Evolutionary conservation across 2,113 vertebrate genomes (phyloP).

Genomic region (Myotis davidii): DNA sequence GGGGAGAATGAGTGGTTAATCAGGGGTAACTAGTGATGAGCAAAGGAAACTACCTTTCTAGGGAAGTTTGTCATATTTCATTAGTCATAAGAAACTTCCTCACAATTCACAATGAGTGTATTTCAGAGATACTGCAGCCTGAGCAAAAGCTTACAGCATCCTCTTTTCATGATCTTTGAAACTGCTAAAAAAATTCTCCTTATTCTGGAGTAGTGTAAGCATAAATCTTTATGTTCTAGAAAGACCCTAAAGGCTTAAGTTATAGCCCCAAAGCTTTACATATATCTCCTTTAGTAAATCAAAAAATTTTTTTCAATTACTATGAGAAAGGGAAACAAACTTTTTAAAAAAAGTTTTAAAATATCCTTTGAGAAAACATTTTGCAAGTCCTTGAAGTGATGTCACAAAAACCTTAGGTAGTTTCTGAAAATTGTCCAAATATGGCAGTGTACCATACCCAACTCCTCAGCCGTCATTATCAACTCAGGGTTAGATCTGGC

Average conservation of each 20-base stretch:
- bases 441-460: not conserved
- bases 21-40: not conserved
- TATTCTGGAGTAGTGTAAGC: not conserved
- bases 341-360: not conserved
- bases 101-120: not conserved
- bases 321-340: not conserved
- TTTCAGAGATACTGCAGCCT: not conserved
- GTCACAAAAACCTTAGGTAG: not conserved
- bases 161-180: conserved; percentile 30
- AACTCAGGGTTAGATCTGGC: not conserved
- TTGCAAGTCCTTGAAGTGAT: not conserved
- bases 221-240: not conserved
- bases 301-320: not conserved
- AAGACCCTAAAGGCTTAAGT: not conserved
- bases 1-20: not conserved
- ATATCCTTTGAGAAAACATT: not conserved
- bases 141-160: not conserved
- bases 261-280: not conserved
- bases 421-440: conserved; percentile 57
- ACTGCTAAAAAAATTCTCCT: not conserved
- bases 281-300: not conserved
- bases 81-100: not conserved
- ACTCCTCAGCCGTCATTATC: not conserved
- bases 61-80: not conserved
- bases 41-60: not conserved